Evolutionary conservation across 2,888 invertebrate species (phyloP).

Genomic region (Lepetodrilus schrolli): DNA sequence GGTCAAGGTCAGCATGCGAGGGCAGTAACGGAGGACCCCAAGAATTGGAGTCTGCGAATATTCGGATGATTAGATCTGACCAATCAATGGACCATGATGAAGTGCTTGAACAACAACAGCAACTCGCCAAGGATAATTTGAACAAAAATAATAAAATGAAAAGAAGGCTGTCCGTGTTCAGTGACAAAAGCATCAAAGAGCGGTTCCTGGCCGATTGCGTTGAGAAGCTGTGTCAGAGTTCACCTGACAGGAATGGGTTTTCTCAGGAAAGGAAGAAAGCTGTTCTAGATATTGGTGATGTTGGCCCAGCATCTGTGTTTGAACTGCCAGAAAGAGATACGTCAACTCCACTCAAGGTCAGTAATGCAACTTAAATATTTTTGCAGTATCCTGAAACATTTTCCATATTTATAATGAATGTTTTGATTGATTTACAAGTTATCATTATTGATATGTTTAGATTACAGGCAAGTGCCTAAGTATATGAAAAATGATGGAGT

Average conservation of each 20-base stretch:
- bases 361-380: neutral
- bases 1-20: too few species aligned
- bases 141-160: too few species aligned
- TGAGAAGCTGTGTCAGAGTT: neutral
- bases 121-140: too few species aligned
- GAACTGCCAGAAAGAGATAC: slow-evolving; percentile 22
- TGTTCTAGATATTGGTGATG: neutral
- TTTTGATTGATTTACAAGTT: neutral
- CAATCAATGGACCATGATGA: too few species aligned
- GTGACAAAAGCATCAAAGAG: too few species aligned
- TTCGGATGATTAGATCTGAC: too few species aligned
- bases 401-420: neutral
- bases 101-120: too few species aligned
- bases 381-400: neutral
- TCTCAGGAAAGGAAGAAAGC: neutral
- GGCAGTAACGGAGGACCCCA: too few species aligned
- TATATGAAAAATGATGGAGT: too few species aligned
- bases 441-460: neutral
- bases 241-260: neutral
- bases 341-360: slow-evolving; percentile 20
- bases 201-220: neutral
- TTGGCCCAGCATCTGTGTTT: neutral
- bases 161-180: too few species aligned
- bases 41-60: too few species aligned
- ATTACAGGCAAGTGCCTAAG: neutral